These are phyloP conservation scores for Spinus pinus DNA, from an alignment of 2,797 vertebrate species.

Conservation along the genomic window DNA sequence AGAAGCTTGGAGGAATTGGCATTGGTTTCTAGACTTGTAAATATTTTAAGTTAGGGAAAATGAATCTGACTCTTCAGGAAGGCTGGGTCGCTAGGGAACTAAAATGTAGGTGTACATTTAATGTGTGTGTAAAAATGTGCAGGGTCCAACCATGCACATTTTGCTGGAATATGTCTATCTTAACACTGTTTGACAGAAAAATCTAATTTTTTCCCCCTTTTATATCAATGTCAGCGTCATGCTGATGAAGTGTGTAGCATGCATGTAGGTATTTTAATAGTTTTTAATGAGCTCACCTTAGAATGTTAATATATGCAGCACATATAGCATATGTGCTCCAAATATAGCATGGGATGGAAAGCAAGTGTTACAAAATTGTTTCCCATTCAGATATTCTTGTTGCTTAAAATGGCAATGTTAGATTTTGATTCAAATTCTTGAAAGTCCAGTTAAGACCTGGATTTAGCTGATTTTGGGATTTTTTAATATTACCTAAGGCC, in stretches of 20 bases:
- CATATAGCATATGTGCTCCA: no score
- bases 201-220: background rate
- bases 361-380: background rate
- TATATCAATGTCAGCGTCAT: background rate
- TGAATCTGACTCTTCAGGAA: background rate
- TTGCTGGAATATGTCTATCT: background rate
- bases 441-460: background rate
- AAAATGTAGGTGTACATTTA: background rate
- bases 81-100: background rate
- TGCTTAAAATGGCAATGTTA: background rate
- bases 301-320: background rate
- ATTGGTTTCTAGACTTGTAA: background rate
- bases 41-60: background rate
- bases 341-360: background rate
- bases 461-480: background rate
- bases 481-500: background rate
- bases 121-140: fast-evolving
- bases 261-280: background rate
- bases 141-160: fast-evolving
- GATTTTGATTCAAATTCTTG: background rate
- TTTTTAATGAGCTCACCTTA: background rate
- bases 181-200: background rate
- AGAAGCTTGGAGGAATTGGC: background rate
- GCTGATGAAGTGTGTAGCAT: background rate
- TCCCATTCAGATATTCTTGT: background rate